Evolutionary conservation across 1,140 invertebrate genomes (phyloP), one percentile per base, ranked within the genome.

Genomic region (Lucilia cuprina): DNA sequence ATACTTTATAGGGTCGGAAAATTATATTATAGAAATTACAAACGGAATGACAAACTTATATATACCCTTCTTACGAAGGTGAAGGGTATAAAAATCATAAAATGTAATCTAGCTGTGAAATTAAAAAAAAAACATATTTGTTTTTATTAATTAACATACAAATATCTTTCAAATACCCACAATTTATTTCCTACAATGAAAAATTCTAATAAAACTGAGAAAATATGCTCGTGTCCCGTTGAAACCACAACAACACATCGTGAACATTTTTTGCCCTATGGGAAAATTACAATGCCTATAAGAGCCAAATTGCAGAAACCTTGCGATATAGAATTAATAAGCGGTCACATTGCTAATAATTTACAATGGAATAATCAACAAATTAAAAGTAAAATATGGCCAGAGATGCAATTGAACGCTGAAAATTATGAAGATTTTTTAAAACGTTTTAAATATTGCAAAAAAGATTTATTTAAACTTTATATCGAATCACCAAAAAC

Each of bases 361-460:
- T n/a, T 85, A 65, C 14, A 70, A 14, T 8, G 19, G 5, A 84
- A 83, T 84, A 74, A 47, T 14, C 2, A 9, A 17, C 55, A 65
- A 83, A 25, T 17, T 0, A 77, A 77, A 30, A 84, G 74, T 47
- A 84, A 85, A 70, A 21, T 84, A 34, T 84, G 82, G 82, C 82
- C 80, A 30, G 65, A 83, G 19, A 55, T 82, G 10, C 14, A 21
- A 17, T 3, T 49, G 21, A 65, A 55, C 13, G 19, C 70, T 2
- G 85, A 85, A 14, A 80, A 84, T 41, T 85, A 85, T 47, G n/a
- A 34, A 60, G 34, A 83, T 74, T 85, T 78, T 84, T 12, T 85
- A n/a, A 83, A 70, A 49, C 74, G 82, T 14, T 83, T 85, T 21
- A 74, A 85, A 83, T 49, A 75, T 21, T 83, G 74, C 47, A 84